Evolutionary conservation across 2,888 invertebrate species (phyloP), one percentile per base, ranked within the genome.

Genomic region (Gandaritis pyraliata): DNA sequence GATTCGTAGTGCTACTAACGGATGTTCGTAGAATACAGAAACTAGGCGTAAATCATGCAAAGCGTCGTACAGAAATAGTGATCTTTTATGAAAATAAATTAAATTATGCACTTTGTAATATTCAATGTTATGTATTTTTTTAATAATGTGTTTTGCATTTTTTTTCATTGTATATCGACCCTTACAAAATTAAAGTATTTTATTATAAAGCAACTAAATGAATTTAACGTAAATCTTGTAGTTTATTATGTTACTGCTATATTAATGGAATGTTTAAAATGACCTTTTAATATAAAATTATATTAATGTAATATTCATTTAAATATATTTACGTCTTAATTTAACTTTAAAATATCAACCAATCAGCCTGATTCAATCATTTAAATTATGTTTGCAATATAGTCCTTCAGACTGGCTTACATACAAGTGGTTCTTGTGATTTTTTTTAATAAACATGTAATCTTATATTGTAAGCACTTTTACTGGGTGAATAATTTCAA

Each of bases 301-400:
- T 29, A 49, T 36, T 49, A 43, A 18, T 33, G 18, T 39, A 39
- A 18, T 29, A 49, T 36, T 43, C 33, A 18, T 33, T 43, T 39
- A 46, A 46, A 48, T 48, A 48, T n/a, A 16, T 11, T 47, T 33
- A 33, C 2, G 47, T 43, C n/a, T 13, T 49, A 52, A 56, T 11
- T 36, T 15, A 48, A 23, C n/a, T 39, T 51, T 39, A 39, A 43
- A 52, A 52, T 50, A 57, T 56, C 49, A 56, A 56, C 33, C 10
- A 43, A n/a, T n/a, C 2, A 23, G 16, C 56, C 33, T 43, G 36
- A 36, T 49, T 43, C 41, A 43, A 30, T 23, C 18, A 23, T 47
- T 47, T 7, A 29, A 29, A 10, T 0, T 30, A 41, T 15, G 16
- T 43, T 41, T 41, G 15, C 15, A 13, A 41, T 5, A 15, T 2